A percentile compares a stretch with the other conserved stretches of the same genome.
Evolutionary conservation across 2,888 invertebrate species (phyloP).

Genomic region (Papilio demoleus): DNA sequence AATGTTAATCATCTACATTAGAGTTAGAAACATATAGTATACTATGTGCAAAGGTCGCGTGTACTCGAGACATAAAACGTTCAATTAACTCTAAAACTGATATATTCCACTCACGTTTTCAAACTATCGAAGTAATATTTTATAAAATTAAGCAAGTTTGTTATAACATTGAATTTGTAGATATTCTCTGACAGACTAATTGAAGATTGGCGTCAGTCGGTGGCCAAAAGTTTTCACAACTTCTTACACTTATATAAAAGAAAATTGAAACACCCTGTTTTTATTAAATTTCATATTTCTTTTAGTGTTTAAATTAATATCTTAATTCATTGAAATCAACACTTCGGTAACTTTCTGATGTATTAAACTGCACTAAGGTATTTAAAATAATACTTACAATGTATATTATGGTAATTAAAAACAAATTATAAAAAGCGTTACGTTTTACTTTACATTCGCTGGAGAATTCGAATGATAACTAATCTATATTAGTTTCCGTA

Average conservation of each 20-base stretch:
- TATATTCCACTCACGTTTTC: conserved; percentile 20
- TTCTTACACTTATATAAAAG: conserved; percentile 31
- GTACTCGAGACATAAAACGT: conserved; percentile 17
- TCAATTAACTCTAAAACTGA: conserved; percentile 19
- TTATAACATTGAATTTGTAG: conserved; percentile 32
- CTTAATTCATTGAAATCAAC: neutral
- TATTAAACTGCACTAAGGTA: no score
- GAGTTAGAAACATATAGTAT: neutral
- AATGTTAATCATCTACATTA: conserved; percentile 15
- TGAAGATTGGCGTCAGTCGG: conserved; percentile 40
- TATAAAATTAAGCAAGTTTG: conserved; percentile 33
- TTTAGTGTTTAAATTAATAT: neutral
- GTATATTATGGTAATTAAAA: no score
- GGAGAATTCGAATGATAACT: no score
- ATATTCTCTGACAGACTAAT: conserved; percentile 37
- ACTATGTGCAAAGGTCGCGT: conserved; percentile 3
- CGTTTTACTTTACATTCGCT: no score
- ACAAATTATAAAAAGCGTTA: no score
- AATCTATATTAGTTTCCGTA: no score
- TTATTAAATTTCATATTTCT: conserved; percentile 36
- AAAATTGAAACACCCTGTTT: conserved; percentile 34
- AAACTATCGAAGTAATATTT: conserved; percentile 30
- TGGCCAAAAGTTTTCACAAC: conserved; percentile 34
- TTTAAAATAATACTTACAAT: no score
- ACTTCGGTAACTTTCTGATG: no score